These are phyloP conservation scores for Pseudochaenichthys georgianus DNA, from an alignment of 2,797 vertebrate genomes.

Conservation along the genomic window DNA sequence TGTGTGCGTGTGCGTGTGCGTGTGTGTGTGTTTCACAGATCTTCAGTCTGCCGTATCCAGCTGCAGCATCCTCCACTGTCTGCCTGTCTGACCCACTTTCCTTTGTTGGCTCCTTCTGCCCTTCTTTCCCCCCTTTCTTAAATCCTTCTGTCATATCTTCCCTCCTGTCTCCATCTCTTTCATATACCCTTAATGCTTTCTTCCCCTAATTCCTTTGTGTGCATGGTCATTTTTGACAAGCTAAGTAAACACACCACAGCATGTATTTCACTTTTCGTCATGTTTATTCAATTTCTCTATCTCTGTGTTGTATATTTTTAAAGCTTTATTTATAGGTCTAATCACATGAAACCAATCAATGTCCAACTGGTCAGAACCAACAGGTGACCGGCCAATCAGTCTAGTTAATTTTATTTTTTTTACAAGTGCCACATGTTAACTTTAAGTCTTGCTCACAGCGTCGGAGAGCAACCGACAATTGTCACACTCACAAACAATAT, in stretches of 20 bases:
- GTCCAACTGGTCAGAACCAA: too few species aligned
- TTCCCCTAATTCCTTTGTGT: constrained; percentile 8
- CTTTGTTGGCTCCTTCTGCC: constrained; percentile 28
- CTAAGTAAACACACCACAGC: constrained; percentile 6
- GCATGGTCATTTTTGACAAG: constrained; percentile 31
- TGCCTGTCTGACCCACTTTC: constrained; percentile 75
- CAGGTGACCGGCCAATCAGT: too few species aligned
- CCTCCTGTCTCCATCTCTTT: constrained; percentile 5
- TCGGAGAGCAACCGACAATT: too few species aligned
- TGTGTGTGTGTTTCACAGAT: constrained; percentile 55
- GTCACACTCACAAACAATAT: too few species aligned
- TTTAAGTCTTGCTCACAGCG: too few species aligned
- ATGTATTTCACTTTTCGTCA: not conserved
- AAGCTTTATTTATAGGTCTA: not conserved
- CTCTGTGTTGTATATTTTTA: not conserved
- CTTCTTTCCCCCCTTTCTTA: constrained; percentile 15
- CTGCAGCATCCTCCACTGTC: constrained; percentile 64
- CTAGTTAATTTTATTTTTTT: too few species aligned
- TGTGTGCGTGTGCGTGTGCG: constrained; percentile 28
- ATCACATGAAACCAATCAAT: too few species aligned
- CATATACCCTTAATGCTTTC: not conserved
- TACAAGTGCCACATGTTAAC: too few species aligned
- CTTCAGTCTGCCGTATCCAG: constrained; percentile 68
- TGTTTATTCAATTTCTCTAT: constrained; percentile 1
- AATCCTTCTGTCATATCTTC: constrained; percentile 15